Base-by-base conservation (phyloP, 1,140 invertebrate genomes). In the Philotrypesis tridentata region DNA sequence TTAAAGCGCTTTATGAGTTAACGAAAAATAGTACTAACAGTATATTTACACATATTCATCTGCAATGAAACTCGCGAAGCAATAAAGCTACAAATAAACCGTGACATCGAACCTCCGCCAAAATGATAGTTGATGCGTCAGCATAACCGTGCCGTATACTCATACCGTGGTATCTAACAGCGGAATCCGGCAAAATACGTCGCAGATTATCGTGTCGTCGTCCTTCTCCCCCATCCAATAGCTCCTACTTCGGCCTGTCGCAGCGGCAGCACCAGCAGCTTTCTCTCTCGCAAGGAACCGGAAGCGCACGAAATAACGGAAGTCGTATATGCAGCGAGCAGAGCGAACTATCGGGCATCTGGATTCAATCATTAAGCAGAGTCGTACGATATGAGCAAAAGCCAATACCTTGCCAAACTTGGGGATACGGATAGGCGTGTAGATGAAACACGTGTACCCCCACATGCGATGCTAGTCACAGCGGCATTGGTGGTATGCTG, bases 341-440 rank as follows among this genome's bases (percentile, higher is more conserved):
- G 61, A 70, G 60, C 40, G 71, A 79, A 61, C 73, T 73, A 86
- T 82, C 67, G 80, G 27, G 8, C 29, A n/a, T 29, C 14, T 25
- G 77, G 70, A 73, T 83, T 82, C 83, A 65, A 84, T 86, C 84
- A 80, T 87, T 86, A 85, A 73, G 79, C 40, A 65, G 61, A 65
- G 25, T 25, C 23, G 25, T 9, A 9, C 2, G 14, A 8, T 2
- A 21, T 27, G 25, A 9, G 61, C 9, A 29, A 65, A 65, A 8
- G 23, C 61, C 61, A 65, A 65, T 65, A 27, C 61, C 7, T 8
- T 5, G 9, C 9, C 17, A 27, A 65, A 65, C 61, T 65, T 65
- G 23, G 8, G 0, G 25, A 65, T 29, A 65, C 12, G 27, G 6
- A 27, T 65, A 65, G 7, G 9, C 7, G 25, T 27, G n/a, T 65